A percentile compares a stretch with the other conserved stretches of the same genome.
These are phyloP conservation scores for Picus viridis DNA, from an alignment of 2,797 vertebrate species.

Conservation along the genomic window DNA sequence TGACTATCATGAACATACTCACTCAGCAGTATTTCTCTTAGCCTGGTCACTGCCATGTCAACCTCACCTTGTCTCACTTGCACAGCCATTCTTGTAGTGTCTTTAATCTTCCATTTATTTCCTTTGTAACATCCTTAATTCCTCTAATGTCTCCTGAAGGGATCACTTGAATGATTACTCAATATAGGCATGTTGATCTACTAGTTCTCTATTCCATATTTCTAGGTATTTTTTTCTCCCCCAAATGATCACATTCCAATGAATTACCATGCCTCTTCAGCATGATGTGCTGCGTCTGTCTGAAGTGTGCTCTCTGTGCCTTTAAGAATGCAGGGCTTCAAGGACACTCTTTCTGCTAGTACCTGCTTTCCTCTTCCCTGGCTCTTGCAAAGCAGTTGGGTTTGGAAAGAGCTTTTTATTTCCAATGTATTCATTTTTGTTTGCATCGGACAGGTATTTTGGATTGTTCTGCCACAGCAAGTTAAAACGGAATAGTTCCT, in stretches of 20 bases:
- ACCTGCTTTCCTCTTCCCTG: background rate
- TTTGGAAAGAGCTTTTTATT: background rate
- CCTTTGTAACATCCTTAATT: background rate
- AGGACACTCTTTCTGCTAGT: background rate
- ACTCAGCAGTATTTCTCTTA: background rate
- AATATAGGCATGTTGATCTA: background rate
- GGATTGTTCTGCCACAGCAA: background rate
- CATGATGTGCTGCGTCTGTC: background rate
- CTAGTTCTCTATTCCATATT: background rate
- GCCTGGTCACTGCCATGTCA: background rate
- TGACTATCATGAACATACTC: background rate
- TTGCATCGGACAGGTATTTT: background rate
- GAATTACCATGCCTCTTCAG: background rate
- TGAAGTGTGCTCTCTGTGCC: background rate
- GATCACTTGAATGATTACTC: background rate
- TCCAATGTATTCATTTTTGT: background rate
- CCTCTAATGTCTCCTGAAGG: background rate
- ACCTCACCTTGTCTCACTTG: background rate
- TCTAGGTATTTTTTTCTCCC: background rate
- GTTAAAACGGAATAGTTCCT: background rate
- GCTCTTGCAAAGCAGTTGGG: background rate
- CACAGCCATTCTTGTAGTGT: background rate
- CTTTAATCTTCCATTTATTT: background rate
- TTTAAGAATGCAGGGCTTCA: background rate
- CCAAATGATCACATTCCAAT: background rate